Evolutionary conservation across 2,797 vertebrate species (phyloP).

Genomic region (Chelon labrosus): DNA sequence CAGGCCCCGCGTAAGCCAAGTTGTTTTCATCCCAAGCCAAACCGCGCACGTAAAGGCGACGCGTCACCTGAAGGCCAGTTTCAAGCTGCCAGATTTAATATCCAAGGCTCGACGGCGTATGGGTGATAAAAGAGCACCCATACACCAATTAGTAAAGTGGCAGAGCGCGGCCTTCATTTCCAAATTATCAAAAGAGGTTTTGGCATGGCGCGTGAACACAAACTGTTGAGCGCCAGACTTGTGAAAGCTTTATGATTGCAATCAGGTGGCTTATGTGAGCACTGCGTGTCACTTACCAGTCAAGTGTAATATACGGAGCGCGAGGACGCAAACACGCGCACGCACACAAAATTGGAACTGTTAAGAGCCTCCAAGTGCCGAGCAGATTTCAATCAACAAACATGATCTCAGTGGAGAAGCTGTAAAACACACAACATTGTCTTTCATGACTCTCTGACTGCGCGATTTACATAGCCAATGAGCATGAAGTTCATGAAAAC

Average conservation of each 20-base stretch:
- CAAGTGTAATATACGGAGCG: background rate
- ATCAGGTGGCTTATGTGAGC: background rate
- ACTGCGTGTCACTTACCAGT: conserved; percentile 1
- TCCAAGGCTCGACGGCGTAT: background rate
- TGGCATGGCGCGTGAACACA: background rate
- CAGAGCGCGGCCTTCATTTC: conserved; percentile 16
- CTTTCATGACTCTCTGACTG: conserved; percentile 74
- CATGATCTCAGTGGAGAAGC: conserved; percentile 58
- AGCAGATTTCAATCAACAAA: conserved; percentile 72
- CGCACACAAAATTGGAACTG: conserved; percentile 18
- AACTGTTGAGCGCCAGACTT: background rate
- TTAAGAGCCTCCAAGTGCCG: conserved; percentile 34
- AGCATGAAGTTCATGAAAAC: conserved; percentile 83
- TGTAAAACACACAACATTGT: conserved; percentile 72
- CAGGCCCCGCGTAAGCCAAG: background rate
- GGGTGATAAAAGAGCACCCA: background rate
- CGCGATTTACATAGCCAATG: conserved; percentile 80
- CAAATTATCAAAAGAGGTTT: conserved; percentile 19
- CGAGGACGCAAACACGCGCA: background rate
- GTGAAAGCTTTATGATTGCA: background rate
- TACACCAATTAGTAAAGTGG: conserved; percentile 1
- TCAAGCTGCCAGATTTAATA: background rate
- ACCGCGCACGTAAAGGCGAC: background rate
- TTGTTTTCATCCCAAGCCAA: background rate
- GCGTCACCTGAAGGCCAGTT: conserved; percentile 10